A percentile compares a stretch with the other conserved stretches of the same genome.
These are phyloP conservation scores for Drosophila algonquin DNA, from an alignment of 2,888 invertebrate species.

Conservation along the genomic window DNA sequence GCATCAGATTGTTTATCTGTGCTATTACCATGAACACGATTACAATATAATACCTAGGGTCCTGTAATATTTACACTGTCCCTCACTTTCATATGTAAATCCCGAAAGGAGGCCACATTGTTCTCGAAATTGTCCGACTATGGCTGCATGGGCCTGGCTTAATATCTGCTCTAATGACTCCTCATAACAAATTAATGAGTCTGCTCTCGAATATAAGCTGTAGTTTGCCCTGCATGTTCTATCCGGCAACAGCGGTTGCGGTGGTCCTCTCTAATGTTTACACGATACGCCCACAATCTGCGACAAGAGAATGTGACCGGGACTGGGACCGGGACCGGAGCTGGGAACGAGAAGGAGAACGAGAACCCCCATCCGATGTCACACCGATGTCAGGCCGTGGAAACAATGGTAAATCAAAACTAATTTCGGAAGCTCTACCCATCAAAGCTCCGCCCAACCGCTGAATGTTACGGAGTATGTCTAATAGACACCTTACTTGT, in stretches of 20 bases:
- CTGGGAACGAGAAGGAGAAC: too few relatives aligned
- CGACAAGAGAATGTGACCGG: constrained; percentile 33
- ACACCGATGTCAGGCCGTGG: constrained; percentile 39
- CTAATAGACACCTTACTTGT: constrained; percentile 13
- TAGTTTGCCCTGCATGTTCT: constrained; percentile 29
- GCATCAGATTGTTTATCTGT: not conserved
- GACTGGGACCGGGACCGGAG: not conserved
- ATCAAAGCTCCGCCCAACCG: constrained; percentile 56
- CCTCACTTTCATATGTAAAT: not conserved
- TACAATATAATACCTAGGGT: not conserved
- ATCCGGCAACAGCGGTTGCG: constrained; percentile 41
- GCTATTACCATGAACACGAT: not conserved
- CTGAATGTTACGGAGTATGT: constrained; percentile 28
- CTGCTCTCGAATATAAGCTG: constrained; percentile 10
- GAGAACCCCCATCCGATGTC: constrained; percentile 29
- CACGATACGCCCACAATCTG: constrained; percentile 41
- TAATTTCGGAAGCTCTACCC: constrained; percentile 41
- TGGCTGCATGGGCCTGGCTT: not conserved
- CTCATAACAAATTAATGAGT: not conserved
- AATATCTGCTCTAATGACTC: not conserved
- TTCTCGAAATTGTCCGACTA: not conserved
- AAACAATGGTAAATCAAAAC: constrained; percentile 67
- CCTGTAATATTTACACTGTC: too few relatives aligned
- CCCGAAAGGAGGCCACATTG: not conserved
- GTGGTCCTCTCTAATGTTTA: constrained; percentile 43